Conservation (phyloP, 2,888 invertebrate species). For the Andrena bucephala region DNA sequence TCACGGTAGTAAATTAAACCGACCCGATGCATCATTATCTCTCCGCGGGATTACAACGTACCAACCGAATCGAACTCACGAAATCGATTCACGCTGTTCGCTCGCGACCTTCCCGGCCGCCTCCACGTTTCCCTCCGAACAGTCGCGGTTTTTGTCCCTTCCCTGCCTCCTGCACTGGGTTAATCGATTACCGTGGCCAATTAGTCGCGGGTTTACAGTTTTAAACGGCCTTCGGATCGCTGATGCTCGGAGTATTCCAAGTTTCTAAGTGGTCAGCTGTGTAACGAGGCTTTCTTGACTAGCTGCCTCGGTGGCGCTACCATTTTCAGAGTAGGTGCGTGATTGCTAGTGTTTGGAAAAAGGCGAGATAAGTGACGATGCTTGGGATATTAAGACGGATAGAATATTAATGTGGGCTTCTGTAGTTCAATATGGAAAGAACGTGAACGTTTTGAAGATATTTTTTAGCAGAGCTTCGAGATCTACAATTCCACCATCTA, state of each 20-base stretch:
- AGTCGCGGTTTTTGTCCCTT: slow-evolving; percentile 1
- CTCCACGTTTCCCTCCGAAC: neutral
- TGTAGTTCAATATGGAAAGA: no score
- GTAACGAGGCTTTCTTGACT: no score
- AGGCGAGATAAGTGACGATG: no score
- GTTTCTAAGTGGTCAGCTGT: no score
- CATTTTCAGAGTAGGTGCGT: no score
- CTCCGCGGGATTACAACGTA: slow-evolving; percentile 57
- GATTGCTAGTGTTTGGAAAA: no score
- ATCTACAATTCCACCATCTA: no score
- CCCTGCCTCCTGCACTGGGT: neutral
- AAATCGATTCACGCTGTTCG: slow-evolving; percentile 35
- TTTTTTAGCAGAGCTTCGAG: no score
- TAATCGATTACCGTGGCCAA: slow-evolving; percentile 6
- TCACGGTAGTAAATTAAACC: slow-evolving; percentile 71
- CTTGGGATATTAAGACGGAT: no score
- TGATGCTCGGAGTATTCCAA: neutral
- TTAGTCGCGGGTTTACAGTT: neutral
- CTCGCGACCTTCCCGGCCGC: neutral
- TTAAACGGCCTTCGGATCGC: neutral
- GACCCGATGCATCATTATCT: slow-evolving; percentile 65
- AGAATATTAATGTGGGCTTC: no score
- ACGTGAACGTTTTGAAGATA: no score
- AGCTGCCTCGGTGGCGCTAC: no score
- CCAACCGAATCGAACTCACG: slow-evolving; percentile 22